These are phyloP conservation scores for Stenodera caucasica DNA, from an alignment of 2,888 invertebrate genomes.

Conservation along the genomic window DNA sequence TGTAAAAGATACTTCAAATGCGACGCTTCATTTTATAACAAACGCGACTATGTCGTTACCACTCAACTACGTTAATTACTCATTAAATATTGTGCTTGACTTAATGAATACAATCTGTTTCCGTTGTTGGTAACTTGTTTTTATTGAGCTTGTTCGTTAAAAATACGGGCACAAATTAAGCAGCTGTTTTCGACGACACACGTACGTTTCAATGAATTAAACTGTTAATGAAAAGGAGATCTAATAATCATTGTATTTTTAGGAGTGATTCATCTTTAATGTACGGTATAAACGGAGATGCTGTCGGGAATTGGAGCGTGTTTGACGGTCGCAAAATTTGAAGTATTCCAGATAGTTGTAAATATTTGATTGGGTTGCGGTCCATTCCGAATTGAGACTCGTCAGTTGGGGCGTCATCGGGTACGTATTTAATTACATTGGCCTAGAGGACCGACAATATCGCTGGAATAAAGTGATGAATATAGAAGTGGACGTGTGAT, in stretches of 20 bases:
- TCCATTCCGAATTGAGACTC: background rate
- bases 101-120: conserved; percentile 6
- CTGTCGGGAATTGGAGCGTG: background rate
- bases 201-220: too few species aligned
- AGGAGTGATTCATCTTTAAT: too few species aligned
- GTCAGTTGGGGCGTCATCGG: conserved; percentile 6
- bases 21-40: conserved; percentile 7
- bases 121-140: background rate
- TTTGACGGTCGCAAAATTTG: background rate
- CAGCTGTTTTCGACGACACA: too few species aligned
- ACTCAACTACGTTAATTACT: conserved; percentile 13
- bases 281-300: too few species aligned
- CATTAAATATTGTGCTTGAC: conserved; percentile 10
- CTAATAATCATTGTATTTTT: too few species aligned
- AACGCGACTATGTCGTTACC: conserved; percentile 7
- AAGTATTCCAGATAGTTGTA: background rate
- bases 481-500: conserved; percentile 11
- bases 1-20: conserved; percentile 13
- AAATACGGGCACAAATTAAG: too few species aligned
- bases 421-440: conserved; percentile 16
- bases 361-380: background rate
- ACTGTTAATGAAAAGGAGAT: too few species aligned
- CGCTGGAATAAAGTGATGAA: conserved; percentile 10
- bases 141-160: background rate
- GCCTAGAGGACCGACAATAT: conserved; percentile 10